These are phyloP conservation scores for Lordiphosa collinella DNA, from an alignment of 1,140 invertebrate genomes.

Conservation along the genomic window DNA sequence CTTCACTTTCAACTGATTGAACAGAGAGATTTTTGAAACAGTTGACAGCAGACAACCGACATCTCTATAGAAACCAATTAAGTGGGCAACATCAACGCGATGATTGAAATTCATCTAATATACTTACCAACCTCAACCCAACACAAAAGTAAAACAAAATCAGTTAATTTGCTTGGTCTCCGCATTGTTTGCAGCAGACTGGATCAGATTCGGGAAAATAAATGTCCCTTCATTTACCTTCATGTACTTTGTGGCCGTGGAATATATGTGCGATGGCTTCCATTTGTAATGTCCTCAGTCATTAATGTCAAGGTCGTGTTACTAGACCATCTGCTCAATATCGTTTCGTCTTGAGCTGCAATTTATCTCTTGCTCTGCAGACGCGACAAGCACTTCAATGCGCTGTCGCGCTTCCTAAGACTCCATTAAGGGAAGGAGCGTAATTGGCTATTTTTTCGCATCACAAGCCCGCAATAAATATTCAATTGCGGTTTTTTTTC, in stretches of 20 bases:
- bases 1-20: too few species aligned
- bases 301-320: constrained; percentile 42
- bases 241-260: too few species aligned
- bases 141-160: too few species aligned
- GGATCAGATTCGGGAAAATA: background rate
- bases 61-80: too few species aligned
- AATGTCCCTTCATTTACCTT: background rate
- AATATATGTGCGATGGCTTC: too few species aligned
- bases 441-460: constrained; percentile 17
- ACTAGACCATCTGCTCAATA: constrained; percentile 29
- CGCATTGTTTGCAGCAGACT: too few species aligned
- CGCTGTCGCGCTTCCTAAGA: constrained; percentile 1
- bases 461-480: constrained; percentile 37
- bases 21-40: too few species aligned
- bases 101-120: too few species aligned
- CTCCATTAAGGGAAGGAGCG: constrained; percentile 10
- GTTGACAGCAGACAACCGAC: too few species aligned
- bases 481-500: constrained; percentile 35
- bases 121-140: too few species aligned
- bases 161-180: too few species aligned
- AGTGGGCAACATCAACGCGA: too few species aligned
- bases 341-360: constrained; percentile 15
- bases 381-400: constrained; percentile 1
- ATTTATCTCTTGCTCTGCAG: constrained; percentile 29
- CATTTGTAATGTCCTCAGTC: constrained; percentile 25